Evolutionary conservation across 2,888 invertebrate species (phyloP).

Genomic region (Fissipunctia ypsillon): DNA sequence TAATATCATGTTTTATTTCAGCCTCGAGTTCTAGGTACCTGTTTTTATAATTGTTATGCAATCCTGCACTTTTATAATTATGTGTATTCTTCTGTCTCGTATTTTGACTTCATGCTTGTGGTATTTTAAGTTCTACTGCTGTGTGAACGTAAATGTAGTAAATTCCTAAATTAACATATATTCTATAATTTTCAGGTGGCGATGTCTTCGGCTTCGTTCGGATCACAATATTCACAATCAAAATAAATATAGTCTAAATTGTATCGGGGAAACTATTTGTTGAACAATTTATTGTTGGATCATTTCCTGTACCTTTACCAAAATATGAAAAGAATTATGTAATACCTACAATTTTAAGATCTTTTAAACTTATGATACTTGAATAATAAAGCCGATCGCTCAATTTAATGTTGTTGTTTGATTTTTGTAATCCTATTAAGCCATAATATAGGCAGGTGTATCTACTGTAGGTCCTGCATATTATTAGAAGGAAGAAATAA

Average conservation of each 20-base stretch:
- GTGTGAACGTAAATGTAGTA: conserved; percentile 3
- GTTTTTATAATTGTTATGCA: background rate
- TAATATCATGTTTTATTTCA: conserved; percentile 29
- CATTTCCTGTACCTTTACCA: background rate
- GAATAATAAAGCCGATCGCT: conserved; percentile 1
- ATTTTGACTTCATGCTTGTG: background rate
- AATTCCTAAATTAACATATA: conserved; percentile 20
- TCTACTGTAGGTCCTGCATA: background rate
- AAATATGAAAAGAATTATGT: background rate
- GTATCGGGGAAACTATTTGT: background rate
- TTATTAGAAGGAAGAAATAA: background rate
- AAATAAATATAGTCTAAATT: background rate
- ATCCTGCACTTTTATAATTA: background rate
- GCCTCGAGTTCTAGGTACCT: background rate
- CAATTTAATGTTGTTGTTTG: conserved; percentile 3
- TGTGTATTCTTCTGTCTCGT: conserved; percentile 7
- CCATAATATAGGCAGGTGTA: background rate
- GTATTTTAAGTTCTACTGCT: background rate
- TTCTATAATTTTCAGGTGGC: conserved; percentile 46
- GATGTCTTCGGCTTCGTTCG: conserved; percentile 37
- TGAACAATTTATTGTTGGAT: background rate
- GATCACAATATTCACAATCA: conserved; percentile 11
- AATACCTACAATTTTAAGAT: background rate
- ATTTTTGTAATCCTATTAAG: background rate
- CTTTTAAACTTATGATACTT: background rate